Percentiles rank a stretch among this genome's conserved stretches.
These are phyloP conservation scores for Drosophila persimilis DNA, from an alignment of 1,140 invertebrate genomes.

Conservation along the genomic window DNA sequence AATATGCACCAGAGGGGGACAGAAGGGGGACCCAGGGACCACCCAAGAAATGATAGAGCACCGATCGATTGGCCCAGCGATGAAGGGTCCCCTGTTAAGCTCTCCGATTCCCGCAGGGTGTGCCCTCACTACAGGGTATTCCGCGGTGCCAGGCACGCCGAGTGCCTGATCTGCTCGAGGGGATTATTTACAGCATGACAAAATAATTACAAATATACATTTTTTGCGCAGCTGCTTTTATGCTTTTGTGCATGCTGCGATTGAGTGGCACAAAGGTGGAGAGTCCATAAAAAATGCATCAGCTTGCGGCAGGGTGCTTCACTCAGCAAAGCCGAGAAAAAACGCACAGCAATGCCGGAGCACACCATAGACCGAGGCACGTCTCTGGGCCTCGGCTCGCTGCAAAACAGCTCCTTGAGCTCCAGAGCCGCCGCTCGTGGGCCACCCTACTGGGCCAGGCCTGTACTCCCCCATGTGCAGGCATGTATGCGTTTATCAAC, in stretches of 20 bases:
- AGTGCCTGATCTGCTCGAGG: background rate
- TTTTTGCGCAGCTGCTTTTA: conserved; percentile 38
- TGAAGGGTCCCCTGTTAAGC: too few species aligned
- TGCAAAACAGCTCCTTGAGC: background rate
- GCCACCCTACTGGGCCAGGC: background rate
- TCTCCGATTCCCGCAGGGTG: too few species aligned
- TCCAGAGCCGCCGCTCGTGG: too few species aligned
- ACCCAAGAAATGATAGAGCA: too few species aligned
- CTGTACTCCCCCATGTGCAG: background rate
- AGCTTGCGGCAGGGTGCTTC: conserved; percentile 28
- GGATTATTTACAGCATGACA: conserved; percentile 43
- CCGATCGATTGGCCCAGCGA: too few species aligned
- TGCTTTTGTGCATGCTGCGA: conserved; percentile 39
- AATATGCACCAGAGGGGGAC: too few species aligned
- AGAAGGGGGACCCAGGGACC: too few species aligned
- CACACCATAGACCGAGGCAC: too few species aligned
- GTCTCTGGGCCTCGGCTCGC: too few species aligned
- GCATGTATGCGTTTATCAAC: too few species aligned
- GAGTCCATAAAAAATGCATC: conserved; percentile 44
- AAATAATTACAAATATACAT: conserved; percentile 56
- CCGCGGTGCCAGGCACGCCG: background rate
- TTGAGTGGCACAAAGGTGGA: conserved; percentile 45
- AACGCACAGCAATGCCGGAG: background rate
- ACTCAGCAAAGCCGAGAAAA: background rate
- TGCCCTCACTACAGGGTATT: background rate